Conservation (phyloP, 2,888 invertebrate genomes). For the Caradrina clavipalpis region DNA sequence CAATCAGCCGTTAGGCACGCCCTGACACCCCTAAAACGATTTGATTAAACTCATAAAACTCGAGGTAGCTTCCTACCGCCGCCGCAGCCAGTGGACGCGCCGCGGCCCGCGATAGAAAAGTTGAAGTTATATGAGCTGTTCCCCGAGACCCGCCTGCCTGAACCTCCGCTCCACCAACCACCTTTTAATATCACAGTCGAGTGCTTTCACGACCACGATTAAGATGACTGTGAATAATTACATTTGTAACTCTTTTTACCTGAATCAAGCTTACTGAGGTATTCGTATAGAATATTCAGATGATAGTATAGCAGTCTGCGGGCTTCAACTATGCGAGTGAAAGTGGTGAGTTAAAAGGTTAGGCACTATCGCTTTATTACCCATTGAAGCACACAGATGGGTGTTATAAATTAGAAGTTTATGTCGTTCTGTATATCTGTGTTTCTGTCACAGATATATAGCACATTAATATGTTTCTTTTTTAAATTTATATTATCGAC, state of each 20-base stretch:
- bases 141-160: conserved; percentile 76
- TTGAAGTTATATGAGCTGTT: conserved; percentile 79
- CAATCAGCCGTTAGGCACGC: conserved; percentile 83
- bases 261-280: conserved; percentile 13
- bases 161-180: conserved; percentile 73
- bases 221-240: conserved; percentile 83
- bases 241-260: conserved; percentile 66
- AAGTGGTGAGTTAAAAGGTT: conserved; percentile 1
- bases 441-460: too few relatives aligned
- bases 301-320: conserved; percentile 1
- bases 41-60: conserved; percentile 90
- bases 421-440: too few relatives aligned
- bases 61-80: conserved; percentile 74
- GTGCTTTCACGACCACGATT: conserved; percentile 84
- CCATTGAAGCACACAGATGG: too few relatives aligned
- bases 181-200: conserved; percentile 89
- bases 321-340: neutral
- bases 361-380: neutral
- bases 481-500: too few relatives aligned
- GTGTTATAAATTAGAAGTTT: too few relatives aligned
- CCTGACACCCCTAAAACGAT: conserved; percentile 85
- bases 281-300: neutral
- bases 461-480: too few relatives aligned
- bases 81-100: conserved; percentile 55
- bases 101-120: conserved; percentile 73